Conservation (phyloP, 2,113 vertebrate species). For the Asarcornis scutulata region DNA sequence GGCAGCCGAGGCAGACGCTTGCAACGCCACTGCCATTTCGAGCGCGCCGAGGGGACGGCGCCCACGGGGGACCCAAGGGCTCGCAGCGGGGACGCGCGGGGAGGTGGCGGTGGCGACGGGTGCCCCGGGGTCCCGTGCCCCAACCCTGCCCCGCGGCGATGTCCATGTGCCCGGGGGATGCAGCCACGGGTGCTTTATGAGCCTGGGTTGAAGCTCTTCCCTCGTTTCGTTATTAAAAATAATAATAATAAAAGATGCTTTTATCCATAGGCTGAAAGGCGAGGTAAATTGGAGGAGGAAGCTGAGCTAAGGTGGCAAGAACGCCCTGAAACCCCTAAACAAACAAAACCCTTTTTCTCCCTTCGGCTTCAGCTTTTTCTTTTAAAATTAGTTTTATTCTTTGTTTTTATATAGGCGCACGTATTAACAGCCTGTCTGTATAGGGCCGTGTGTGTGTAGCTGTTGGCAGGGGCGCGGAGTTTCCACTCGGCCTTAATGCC, state of each 20-base stretch:
- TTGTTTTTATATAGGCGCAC: slow-evolving; percentile 48
- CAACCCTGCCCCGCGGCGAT: neutral
- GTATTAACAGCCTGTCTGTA: slow-evolving; percentile 53
- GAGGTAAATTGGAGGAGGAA: neutral
- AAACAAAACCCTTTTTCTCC: neutral
- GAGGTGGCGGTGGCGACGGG: neutral
- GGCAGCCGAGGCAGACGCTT: slow-evolving; percentile 58
- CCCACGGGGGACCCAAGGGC: neutral
- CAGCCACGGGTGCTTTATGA: slow-evolving; percentile 1
- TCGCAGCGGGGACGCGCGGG: neutral
- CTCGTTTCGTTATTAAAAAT: neutral
- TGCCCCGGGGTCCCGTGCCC: neutral
- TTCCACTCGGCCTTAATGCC: slow-evolving; percentile 69
- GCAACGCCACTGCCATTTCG: slow-evolving; percentile 66
- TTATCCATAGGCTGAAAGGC: neutral
- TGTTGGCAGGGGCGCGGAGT: slow-evolving; percentile 52
- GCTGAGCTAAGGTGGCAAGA: neutral
- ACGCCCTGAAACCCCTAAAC: neutral
- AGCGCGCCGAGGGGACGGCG: neutral
- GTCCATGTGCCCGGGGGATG: neutral
- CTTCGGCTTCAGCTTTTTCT: neutral
- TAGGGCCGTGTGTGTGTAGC: slow-evolving; percentile 57
- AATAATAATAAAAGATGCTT: neutral
- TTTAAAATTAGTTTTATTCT: slow-evolving; percentile 54
- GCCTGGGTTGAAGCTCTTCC: neutral